A percentile compares a stretch with the other conserved stretches of the same genome.
Conservation (phyloP, 2,797 vertebrate genomes). For the Vipera ursinii region DNA sequence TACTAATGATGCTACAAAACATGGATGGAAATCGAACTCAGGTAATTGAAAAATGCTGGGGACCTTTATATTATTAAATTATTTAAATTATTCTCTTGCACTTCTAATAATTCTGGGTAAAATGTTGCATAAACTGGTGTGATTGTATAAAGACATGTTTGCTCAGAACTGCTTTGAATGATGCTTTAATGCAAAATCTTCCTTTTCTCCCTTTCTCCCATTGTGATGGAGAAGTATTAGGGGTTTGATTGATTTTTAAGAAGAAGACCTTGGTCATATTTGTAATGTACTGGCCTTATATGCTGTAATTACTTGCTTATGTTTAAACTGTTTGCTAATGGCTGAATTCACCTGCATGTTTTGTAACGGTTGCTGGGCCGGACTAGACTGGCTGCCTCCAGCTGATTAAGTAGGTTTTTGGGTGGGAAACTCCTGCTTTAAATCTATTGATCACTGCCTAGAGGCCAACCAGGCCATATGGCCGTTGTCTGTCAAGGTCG, state of each 20-base stretch:
- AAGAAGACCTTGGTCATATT: not conserved
- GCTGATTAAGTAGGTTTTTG: too few species aligned
- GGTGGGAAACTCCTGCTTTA: too few species aligned
- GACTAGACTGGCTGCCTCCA: too few species aligned
- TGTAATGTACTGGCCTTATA: too few species aligned
- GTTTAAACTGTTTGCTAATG: too few species aligned
- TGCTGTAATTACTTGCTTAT: too few species aligned
- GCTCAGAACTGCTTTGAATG: not conserved
- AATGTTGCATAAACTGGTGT: not conserved
- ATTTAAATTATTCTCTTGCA: not conserved
- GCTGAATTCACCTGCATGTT: too few species aligned
- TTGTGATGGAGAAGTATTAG: not conserved
- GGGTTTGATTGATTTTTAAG: not conserved
- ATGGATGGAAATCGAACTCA: slow-evolving; percentile 31
- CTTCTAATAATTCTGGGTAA: not conserved
- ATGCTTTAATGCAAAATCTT: not conserved
- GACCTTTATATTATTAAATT: not conserved
- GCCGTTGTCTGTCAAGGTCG: too few species aligned
- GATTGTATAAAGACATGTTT: not conserved
- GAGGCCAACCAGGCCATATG: too few species aligned
- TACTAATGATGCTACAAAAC: not conserved
- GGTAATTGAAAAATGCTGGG: slow-evolving; percentile 54
- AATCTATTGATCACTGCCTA: too few species aligned
- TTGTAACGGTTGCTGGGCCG: too few species aligned
- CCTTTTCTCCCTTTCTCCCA: not conserved